phyloP scores from a whole-genome alignment of 2,113 vertebrate genomes.

The Tinamus guttatus region DNA sequence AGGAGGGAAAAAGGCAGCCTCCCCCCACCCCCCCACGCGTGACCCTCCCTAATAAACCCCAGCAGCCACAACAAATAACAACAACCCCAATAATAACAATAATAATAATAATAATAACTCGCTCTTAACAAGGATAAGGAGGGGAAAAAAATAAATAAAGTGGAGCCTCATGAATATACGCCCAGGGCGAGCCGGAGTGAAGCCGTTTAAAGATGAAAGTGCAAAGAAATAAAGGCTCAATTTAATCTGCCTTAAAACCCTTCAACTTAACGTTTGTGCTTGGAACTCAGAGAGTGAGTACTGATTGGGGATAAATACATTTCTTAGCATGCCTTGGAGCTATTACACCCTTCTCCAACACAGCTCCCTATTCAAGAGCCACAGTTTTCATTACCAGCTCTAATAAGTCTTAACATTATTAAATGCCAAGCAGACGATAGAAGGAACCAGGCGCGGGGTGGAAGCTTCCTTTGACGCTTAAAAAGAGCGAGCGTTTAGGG shows the following conservation, averaged over 20 bases:
- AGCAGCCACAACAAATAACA: slow-evolving; percentile 78
- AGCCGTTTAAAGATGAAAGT: slow-evolving; percentile 99
- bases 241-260: slow-evolving; percentile 99
- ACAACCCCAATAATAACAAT: background rate
- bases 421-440: slow-evolving; percentile 92
- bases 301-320: slow-evolving; percentile 98
- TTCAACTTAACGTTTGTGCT: slow-evolving; percentile 95
- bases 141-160: background rate
- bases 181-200: slow-evolving; percentile 92
- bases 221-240: slow-evolving; percentile 97
- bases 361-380: slow-evolving; percentile 90
- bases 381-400: slow-evolving; percentile 92
- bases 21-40: background rate
- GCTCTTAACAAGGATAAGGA: slow-evolving; percentile 79
- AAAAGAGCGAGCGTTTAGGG: slow-evolving; percentile 82
- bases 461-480: slow-evolving; percentile 86
- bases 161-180: slow-evolving; percentile 89
- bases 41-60: slow-evolving; percentile 53
- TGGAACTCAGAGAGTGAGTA: slow-evolving; percentile 91
- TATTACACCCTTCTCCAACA: slow-evolving; percentile 94
- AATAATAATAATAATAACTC: slow-evolving; percentile 77
- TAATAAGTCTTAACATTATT: slow-evolving; percentile 99
- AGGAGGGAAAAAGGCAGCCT: background rate
- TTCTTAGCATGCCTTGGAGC: slow-evolving; percentile 94
- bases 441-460: slow-evolving; percentile 84